A percentile compares a stretch with the other conserved stretches of the same genome.
Conservation (phyloP, 2,113 vertebrate genomes). For the Ochotona princeps region DNA sequence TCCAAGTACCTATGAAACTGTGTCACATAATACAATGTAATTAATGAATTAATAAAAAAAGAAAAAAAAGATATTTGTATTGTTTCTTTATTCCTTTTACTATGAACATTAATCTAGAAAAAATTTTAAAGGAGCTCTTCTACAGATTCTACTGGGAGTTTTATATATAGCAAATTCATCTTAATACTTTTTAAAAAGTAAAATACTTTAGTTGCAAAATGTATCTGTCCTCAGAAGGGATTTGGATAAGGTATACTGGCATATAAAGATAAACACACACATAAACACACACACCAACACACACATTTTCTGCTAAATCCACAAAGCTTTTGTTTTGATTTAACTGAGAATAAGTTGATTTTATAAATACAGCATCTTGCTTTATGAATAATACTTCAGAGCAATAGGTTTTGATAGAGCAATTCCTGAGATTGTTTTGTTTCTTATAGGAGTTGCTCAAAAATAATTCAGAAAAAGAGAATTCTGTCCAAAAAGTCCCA, state of each 20-base stretch:
- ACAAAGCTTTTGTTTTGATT: background rate
- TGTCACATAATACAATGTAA: no score
- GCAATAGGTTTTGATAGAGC: background rate
- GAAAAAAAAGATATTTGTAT: background rate
- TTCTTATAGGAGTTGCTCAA: conserved; percentile 26
- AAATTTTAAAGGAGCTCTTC: background rate
- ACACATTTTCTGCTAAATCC: background rate
- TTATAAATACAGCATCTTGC: background rate
- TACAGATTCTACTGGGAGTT: background rate
- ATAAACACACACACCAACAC: background rate
- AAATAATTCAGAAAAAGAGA: conserved; percentile 5
- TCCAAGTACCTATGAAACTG: no score
- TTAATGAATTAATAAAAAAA: no score
- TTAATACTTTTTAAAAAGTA: background rate
- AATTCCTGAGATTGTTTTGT: conserved; percentile 10
- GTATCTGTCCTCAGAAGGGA: background rate
- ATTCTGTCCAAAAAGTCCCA: conserved; percentile 15
- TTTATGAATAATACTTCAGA: background rate
- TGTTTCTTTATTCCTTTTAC: conserved; percentile 13
- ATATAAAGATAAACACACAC: background rate
- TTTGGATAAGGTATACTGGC: background rate
- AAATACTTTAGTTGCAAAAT: conserved; percentile 21
- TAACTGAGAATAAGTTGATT: conserved; percentile 19
- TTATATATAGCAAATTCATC: background rate
- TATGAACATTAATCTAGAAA: background rate